Evolutionary conservation across 2,113 vertebrate genomes (phyloP).

Genomic region (Sminthopsis crassicaudata): DNA sequence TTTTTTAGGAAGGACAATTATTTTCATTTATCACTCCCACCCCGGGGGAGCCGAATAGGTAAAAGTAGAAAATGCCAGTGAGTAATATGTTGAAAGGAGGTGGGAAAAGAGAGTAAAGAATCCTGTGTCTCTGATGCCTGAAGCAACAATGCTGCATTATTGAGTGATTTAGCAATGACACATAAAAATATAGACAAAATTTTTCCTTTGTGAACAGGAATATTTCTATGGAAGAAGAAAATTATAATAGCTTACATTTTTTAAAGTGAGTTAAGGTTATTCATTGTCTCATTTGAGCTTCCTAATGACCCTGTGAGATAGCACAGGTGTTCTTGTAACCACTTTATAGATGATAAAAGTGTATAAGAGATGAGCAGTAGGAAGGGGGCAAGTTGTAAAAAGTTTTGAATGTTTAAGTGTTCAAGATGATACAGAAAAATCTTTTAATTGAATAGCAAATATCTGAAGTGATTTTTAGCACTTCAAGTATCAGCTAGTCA

Average conservation of each 20-base stretch:
- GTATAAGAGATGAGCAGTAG: neutral
- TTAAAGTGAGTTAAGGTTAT: neutral
- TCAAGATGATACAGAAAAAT: neutral
- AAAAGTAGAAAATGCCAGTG: constrained; percentile 54
- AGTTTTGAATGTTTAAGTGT: neutral
- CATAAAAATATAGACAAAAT: neutral
- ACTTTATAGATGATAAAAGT: constrained; percentile 6
- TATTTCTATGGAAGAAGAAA: constrained; percentile 21
- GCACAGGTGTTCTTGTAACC: neutral
- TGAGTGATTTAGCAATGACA: neutral
- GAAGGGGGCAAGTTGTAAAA: neutral
- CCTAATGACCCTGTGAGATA: neutral
- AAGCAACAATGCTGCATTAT: neutral
- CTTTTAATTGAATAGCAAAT: neutral
- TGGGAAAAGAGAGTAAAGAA: constrained; percentile 12
- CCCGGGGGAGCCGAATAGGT: constrained; percentile 64
- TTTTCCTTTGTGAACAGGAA: constrained; percentile 10
- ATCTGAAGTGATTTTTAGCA: neutral
- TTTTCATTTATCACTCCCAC: constrained; percentile 61
- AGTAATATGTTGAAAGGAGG: constrained; percentile 54
- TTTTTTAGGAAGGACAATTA: constrained; percentile 68
- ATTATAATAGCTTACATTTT: neutral
- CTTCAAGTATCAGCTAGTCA: neutral
- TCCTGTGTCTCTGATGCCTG: constrained; percentile 5
- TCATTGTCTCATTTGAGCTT: neutral